A percentile compares a stretch with the other conserved stretches of the same genome.
These are phyloP conservation scores for Tenthredo livida DNA, from an alignment of 2,888 invertebrate species.

Conservation along the genomic window DNA sequence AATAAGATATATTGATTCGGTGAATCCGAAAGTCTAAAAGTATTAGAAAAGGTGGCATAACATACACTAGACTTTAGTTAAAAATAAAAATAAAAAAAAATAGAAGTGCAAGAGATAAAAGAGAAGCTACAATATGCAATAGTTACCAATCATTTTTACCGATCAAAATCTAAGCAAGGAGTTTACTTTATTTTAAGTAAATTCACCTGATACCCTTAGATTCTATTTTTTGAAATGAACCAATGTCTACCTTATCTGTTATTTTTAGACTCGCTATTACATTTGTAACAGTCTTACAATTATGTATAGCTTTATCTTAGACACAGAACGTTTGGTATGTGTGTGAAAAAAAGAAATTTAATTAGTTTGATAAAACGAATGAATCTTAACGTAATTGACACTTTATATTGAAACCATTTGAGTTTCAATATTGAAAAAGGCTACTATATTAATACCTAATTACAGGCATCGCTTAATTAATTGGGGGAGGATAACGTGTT, in stretches of 20 bases:
- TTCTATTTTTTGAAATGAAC: neutral
- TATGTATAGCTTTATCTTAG: slow-evolving; percentile 7
- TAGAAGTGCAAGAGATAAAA: neutral
- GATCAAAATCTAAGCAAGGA: neutral
- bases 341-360: slow-evolving; percentile 5
- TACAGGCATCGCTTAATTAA: slow-evolving; percentile 6
- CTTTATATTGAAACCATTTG: neutral
- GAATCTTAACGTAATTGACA: neutral
- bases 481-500: slow-evolving; percentile 8
- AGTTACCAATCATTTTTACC: neutral
- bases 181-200: slow-evolving; percentile 26
- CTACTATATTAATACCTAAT: neutral
- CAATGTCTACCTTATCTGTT: neutral
- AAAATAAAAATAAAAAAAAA: neutral
- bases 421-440: neutral
- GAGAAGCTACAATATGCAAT: neutral
- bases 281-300: neutral
- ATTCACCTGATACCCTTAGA: neutral
- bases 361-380: neutral
- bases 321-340: slow-evolving; percentile 24
- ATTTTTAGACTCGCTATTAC: slow-evolving; percentile 9
- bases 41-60: slow-evolving; percentile 8
- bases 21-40: neutral
- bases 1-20: slow-evolving; percentile 20
- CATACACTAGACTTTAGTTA: neutral